A percentile compares a stretch with the other conserved stretches of the same genome.
Conservation (phyloP, 2,113 vertebrate species). For the Daphoenositta chrysoptera region DNA sequence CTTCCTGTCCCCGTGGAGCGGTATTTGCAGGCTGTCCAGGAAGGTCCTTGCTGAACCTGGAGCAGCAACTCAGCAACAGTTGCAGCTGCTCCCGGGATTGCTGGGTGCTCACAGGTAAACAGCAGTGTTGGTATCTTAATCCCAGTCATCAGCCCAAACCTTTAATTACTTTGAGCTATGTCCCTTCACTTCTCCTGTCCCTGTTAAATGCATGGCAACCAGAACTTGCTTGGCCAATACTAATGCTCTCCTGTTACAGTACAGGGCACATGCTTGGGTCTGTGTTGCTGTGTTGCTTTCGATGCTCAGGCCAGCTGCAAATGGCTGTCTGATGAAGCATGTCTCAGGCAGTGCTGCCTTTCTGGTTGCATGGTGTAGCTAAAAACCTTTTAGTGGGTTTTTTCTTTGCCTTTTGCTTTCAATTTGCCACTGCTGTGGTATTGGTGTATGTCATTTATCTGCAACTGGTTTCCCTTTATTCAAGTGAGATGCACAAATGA, state of each 20-base stretch:
- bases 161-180: neutral
- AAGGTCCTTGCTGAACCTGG: neutral
- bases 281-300: neutral
- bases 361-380: neutral
- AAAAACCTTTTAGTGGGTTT: neutral
- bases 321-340: neutral
- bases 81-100: neutral
- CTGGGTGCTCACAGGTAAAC: neutral
- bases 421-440: neutral
- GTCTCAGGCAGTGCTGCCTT: neutral
- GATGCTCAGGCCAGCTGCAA: neutral
- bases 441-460: neutral
- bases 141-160: neutral
- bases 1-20: too few species aligned
- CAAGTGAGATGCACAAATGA: neutral
- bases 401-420: neutral
- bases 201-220: accelerated
- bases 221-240: neutral
- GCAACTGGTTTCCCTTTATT: neutral
- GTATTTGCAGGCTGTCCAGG: neutral
- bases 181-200: neutral
- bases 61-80: neutral
- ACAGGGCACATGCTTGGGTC: accelerated
- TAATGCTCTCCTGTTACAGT: neutral
- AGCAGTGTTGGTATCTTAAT: neutral